Evolutionary conservation across 2,888 invertebrate species (phyloP).

Genomic region (Nyleta sp.): DNA sequence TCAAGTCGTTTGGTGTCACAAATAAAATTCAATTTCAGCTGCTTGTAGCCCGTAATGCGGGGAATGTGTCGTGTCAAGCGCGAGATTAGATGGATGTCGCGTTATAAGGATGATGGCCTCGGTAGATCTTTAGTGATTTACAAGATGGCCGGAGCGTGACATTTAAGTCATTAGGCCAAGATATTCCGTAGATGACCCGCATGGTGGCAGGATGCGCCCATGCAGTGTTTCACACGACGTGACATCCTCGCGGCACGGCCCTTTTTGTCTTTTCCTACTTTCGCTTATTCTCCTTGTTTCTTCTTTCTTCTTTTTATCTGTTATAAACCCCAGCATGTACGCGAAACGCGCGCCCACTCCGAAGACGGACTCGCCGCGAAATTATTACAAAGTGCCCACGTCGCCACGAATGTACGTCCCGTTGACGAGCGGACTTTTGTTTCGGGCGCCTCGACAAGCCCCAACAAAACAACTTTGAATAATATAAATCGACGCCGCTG

Average conservation of each 20-base stretch:
- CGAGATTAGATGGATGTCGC: slow-evolving; percentile 72
- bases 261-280: background rate
- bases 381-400: slow-evolving; percentile 43
- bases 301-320: slow-evolving; percentile 7
- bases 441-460: slow-evolving; percentile 24
- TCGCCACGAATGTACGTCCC: slow-evolving; percentile 23
- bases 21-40: slow-evolving; percentile 61
- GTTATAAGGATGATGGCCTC: slow-evolving; percentile 55
- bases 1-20: slow-evolving; percentile 54
- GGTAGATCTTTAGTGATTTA: slow-evolving; percentile 66
- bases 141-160: slow-evolving; percentile 58
- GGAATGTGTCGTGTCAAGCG: slow-evolving; percentile 70
- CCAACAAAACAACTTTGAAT: slow-evolving; percentile 31
- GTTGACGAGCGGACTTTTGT: slow-evolving; percentile 44
- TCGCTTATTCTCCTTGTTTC: background rate
- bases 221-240: slow-evolving; percentile 33
- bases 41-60: slow-evolving; percentile 56
- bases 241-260: slow-evolving; percentile 8
- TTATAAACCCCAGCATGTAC: no score
- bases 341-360: background rate
- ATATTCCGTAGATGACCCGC: slow-evolving; percentile 65
- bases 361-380: background rate
- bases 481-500: slow-evolving; percentile 40
- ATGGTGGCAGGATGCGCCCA: slow-evolving; percentile 39
- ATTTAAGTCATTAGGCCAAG: slow-evolving; percentile 68